Percentiles rank a stretch among this genome's conserved stretches.
Evolutionary conservation across 2,113 vertebrate genomes (phyloP).

Genomic region (Gobius niger): DNA sequence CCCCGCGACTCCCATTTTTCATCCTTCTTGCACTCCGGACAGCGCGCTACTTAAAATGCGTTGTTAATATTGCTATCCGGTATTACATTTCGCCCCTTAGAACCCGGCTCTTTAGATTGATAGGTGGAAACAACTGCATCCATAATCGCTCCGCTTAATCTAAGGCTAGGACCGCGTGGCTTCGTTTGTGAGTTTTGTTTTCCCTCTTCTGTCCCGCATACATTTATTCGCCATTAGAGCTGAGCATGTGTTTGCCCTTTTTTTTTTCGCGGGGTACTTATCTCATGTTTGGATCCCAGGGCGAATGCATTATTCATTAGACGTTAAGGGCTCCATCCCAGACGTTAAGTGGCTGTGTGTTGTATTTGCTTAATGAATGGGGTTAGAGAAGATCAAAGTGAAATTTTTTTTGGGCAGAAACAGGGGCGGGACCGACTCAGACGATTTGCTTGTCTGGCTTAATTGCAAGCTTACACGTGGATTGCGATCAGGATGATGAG

Average conservation of each 20-base stretch:
- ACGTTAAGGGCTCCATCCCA: slow-evolving; percentile 65
- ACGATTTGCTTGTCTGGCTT: slow-evolving; percentile 63
- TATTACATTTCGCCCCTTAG: slow-evolving; percentile 43
- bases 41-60: slow-evolving; percentile 45
- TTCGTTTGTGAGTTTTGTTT: slow-evolving; percentile 43
- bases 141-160: slow-evolving; percentile 55
- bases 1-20: slow-evolving; percentile 24
- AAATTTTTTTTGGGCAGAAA: slow-evolving; percentile 66
- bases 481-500: slow-evolving; percentile 44
- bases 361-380: slow-evolving; percentile 72
- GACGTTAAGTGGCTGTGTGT: slow-evolving; percentile 70
- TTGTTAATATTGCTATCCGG: slow-evolving; percentile 36
- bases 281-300: slow-evolving; percentile 56
- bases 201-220: slow-evolving; percentile 45
- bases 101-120: slow-evolving; percentile 35
- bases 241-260: slow-evolving; percentile 26
- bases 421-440: slow-evolving; percentile 43
- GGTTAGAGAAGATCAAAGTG: slow-evolving; percentile 70
- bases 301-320: slow-evolving; percentile 70
- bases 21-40: slow-evolving; percentile 17
- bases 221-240: slow-evolving; percentile 33
- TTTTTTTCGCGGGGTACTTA: slow-evolving; percentile 42
- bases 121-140: slow-evolving; percentile 56
- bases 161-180: slow-evolving; percentile 28
- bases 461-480: slow-evolving; percentile 61